Evolutionary conservation across 1,140 invertebrate species (phyloP).

Genomic region (Mylabris phalerata): DNA sequence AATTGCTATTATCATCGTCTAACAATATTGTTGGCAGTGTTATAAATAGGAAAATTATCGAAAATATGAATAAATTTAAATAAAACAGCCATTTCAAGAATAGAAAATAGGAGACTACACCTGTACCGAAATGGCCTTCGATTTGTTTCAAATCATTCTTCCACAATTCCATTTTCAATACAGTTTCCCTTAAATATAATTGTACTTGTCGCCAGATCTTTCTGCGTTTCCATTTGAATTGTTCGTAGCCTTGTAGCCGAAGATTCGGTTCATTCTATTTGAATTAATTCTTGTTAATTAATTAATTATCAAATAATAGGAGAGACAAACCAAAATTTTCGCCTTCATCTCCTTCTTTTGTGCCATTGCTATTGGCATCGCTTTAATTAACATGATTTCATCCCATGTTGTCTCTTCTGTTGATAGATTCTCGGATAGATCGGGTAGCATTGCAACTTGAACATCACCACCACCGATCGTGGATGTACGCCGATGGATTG

Average conservation of each 20-base stretch:
- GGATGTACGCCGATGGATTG: constrained; percentile 46
- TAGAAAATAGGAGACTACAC: constrained; percentile 71
- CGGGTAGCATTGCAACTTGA: constrained; percentile 66
- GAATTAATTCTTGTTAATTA: constrained; percentile 17
- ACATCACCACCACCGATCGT: constrained; percentile 61
- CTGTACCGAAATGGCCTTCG: constrained; percentile 73
- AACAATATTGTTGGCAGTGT: constrained; percentile 59
- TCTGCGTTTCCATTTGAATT: constrained; percentile 66
- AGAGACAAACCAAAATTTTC: constrained; percentile 57
- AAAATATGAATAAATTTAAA: constrained; percentile 62
- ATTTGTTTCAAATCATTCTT: constrained; percentile 61
- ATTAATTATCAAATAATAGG: not conserved
- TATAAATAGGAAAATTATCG: constrained; percentile 58
- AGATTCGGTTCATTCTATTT: constrained; percentile 69
- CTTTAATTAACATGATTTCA: constrained; percentile 78
- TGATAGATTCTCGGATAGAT: constrained; percentile 70
- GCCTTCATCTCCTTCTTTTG: constrained; percentile 73
- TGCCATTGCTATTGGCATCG: constrained; percentile 72
- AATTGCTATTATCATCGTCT: constrained; percentile 22
- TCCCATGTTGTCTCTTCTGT: constrained; percentile 80
- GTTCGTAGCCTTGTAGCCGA: constrained; percentile 68
- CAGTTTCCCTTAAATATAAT: constrained; percentile 53
- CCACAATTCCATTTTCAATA: constrained; percentile 67
- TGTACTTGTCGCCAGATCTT: constrained; percentile 60
- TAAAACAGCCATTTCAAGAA: constrained; percentile 76